Percentiles rank a stretch among this genome's conserved stretches.
Evolutionary conservation across 2,888 invertebrate species (phyloP).

Genomic region (Pheosia tremula): DNA sequence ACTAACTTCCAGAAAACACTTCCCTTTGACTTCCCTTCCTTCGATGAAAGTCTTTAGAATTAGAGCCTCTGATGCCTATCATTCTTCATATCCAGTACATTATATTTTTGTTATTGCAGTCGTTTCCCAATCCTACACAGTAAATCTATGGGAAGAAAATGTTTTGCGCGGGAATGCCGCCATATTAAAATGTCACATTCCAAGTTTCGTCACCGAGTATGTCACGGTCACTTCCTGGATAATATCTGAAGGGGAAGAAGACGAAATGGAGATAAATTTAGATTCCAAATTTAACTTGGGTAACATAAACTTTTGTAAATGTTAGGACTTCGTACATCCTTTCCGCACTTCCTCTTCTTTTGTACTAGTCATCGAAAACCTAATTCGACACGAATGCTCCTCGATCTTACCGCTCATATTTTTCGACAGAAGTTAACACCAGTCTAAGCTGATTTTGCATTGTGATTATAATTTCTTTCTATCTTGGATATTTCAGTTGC

Average conservation of each 20-base stretch:
- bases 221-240: conserved; percentile 94
- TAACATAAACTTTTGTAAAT: conserved; percentile 43
- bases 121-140: conserved; percentile 94
- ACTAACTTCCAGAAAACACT: conserved; percentile 1
- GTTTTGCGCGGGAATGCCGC: conserved; percentile 95
- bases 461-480: conserved; percentile 12
- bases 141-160: conserved; percentile 97
- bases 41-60: conserved; percentile 3
- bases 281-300: conserved; percentile 73
- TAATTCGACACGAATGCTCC: too few relatives aligned
- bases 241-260: conserved; percentile 85
- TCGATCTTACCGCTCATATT: background rate
- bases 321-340: conserved; percentile 24
- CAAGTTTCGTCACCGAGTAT: conserved; percentile 96
- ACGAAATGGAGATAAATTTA: conserved; percentile 78
- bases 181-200: conserved; percentile 96
- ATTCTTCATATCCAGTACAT: conserved; percentile 55
- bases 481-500: conserved; percentile 88
- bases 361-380: background rate
- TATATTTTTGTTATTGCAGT: conserved; percentile 81
- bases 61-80: conserved; percentile 6
- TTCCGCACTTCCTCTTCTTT: conserved; percentile 20
- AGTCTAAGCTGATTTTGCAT: background rate
- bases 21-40: conserved; percentile 9
- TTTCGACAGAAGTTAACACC: background rate